Base-by-base conservation (phyloP, 2,797 vertebrate genomes). In the Austrolebias charrua region DNA sequence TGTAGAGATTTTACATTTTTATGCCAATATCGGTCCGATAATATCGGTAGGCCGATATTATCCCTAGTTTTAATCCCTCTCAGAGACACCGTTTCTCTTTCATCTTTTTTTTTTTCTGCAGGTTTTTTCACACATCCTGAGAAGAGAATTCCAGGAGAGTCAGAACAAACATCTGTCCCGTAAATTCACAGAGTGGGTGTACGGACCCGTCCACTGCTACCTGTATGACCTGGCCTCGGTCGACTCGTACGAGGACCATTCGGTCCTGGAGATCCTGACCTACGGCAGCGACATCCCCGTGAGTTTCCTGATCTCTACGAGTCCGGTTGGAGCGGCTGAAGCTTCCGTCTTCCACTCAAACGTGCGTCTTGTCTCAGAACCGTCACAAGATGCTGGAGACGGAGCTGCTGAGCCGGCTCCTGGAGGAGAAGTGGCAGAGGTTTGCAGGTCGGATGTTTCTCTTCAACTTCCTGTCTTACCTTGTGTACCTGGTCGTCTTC, bases 171-270 rank as follows among this genome's bases (percentile, higher is more conserved):
- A 98, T 71, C 86, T 99, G 80, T 99, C 97, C 12, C 92, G 96
- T 53, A 98, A 96, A 87, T 98, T 99, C 89, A 98, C 95, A 0
- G 97, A 98, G 85, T 99, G 97, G 98, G 95, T 93, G 24, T 98
- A 98, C 0, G 97, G 98, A 52, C 97, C 97, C 0, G 94, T 98
- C 69, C 94, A 94, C 74, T 94, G 93, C 14, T 97, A 95, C 1
- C 92, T 99, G 19, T 99, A 96, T 0, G 96, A 99, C 85, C 86
- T 99, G 56, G 93, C 91, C 63, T 94, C 93, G 15, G 70, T 99
- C 14, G 97, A 99, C 87, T 95, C 96, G 0, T 92, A 83, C 0
- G 93, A 98, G 72, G 90, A 89, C 20, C 95, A 95, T 51, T 98
- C 96, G 0, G 94, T 96, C 12, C 49, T 99, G 69, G 94, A 97